A percentile compares a stretch with the other conserved stretches of the same genome.
These are phyloP conservation scores for Macrocentrus cingulum DNA, from an alignment of 1,140 invertebrate species.

Conservation along the genomic window DNA sequence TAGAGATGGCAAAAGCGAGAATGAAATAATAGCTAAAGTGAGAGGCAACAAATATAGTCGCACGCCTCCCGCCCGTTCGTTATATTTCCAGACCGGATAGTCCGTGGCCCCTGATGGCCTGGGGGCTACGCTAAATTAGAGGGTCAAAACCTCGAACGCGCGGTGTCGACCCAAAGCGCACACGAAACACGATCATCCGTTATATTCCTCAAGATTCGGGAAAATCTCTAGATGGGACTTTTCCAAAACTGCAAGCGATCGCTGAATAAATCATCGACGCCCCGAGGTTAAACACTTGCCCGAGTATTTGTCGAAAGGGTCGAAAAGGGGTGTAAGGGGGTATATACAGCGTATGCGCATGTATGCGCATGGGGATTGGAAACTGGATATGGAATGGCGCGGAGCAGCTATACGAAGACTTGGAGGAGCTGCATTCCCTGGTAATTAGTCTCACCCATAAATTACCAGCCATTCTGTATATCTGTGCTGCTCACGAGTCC, in stretches of 20 bases:
- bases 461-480: slow-evolving; percentile 46
- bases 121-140: slow-evolving; percentile 17
- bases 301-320: too few species aligned
- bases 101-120: too few species aligned
- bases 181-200: too few species aligned
- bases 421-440: slow-evolving; percentile 52
- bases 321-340: too few species aligned
- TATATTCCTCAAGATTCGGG: too few species aligned
- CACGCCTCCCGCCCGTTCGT: not conserved
- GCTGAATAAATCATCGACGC: too few species aligned
- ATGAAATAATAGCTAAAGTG: slow-evolving; percentile 2
- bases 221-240: too few species aligned
- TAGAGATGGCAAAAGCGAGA: slow-evolving; percentile 37
- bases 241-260: too few species aligned
- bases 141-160: slow-evolving; percentile 11
- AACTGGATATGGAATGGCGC: slow-evolving; percentile 20
- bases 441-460: slow-evolving; percentile 57
- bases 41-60: not conserved
- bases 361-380: slow-evolving; percentile 29
- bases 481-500: slow-evolving; percentile 36
- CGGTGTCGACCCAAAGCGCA: too few species aligned
- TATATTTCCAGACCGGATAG: too few species aligned
- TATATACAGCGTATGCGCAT: too few species aligned
- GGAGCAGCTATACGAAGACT: not conserved
- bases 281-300: too few species aligned